These are phyloP conservation scores for Calephelis virginiensis DNA, from an alignment of 1,140 invertebrate genomes.

Conservation along the genomic window DNA sequence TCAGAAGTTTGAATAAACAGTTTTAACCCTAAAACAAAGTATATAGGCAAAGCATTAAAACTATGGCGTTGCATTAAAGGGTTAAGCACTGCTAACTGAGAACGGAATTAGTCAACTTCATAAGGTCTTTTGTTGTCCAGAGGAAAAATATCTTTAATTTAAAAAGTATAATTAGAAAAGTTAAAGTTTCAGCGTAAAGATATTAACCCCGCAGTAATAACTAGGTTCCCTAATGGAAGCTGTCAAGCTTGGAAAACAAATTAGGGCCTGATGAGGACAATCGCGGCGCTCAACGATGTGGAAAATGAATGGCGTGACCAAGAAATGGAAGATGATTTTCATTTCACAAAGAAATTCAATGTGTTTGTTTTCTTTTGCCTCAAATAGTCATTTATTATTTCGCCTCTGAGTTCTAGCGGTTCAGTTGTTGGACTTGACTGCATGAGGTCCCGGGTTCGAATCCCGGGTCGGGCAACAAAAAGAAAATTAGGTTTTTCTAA, in stretches of 20 bases:
- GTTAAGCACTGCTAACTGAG: too few relatives aligned
- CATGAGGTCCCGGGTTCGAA: too few relatives aligned
- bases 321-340: constrained; percentile 8
- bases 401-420: too few relatives aligned
- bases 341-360: constrained; percentile 2
- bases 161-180: constrained; percentile 19
- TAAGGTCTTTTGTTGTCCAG: constrained; percentile 6
- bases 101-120: constrained; percentile 1
- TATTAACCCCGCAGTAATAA: constrained; percentile 12
- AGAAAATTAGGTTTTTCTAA: too few relatives aligned
- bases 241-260: constrained; percentile 22
- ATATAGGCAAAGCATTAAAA: too few relatives aligned
- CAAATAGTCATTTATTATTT: neutral
- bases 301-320: constrained; percentile 18
- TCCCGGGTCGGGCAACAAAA: too few relatives aligned
- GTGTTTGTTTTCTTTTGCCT: neutral
- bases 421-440: too few relatives aligned
- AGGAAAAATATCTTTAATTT: constrained; percentile 12
- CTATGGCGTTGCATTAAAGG: too few relatives aligned
- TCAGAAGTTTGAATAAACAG: too few relatives aligned
- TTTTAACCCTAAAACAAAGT: too few relatives aligned
- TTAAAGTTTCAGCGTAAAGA: constrained; percentile 10
- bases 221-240: constrained; percentile 12
- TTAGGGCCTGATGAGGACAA: constrained; percentile 20
- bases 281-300: constrained; percentile 20